These are phyloP conservation scores for Bombus ignitus DNA, from an alignment of 1,140 invertebrate genomes.

Conservation along the genomic window DNA sequence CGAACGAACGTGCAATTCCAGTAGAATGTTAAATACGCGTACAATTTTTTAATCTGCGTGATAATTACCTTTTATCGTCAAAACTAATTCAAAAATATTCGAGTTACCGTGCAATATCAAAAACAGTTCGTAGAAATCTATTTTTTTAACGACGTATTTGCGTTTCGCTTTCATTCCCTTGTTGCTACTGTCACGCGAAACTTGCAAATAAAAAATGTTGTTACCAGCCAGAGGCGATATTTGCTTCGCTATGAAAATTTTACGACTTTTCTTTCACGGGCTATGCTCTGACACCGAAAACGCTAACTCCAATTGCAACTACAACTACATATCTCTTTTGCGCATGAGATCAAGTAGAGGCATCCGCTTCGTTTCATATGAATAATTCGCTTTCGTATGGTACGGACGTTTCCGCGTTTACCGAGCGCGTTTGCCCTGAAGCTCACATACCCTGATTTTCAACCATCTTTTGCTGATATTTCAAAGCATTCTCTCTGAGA, in stretches of 20 bases:
- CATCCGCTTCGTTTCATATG: slow-evolving; percentile 15
- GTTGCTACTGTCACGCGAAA: neutral
- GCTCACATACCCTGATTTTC: neutral
- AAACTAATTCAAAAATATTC: no score
- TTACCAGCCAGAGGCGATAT: neutral
- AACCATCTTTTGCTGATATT: neutral
- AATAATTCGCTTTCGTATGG: slow-evolving; percentile 40
- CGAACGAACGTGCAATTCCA: neutral
- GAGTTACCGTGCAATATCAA: neutral
- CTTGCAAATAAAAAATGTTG: neutral
- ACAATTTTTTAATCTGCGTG: neutral
- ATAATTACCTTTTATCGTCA: no score
- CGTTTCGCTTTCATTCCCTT: neutral
- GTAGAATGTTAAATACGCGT: neutral
- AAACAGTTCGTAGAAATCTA: neutral
- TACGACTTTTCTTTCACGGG: neutral
- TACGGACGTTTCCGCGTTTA: slow-evolving; percentile 17
- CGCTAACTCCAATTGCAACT: neutral
- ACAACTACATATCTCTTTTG: neutral
- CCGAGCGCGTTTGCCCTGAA: neutral
- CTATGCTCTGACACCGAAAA: neutral
- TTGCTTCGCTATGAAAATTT: slow-evolving; percentile 13
- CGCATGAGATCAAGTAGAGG: neutral
- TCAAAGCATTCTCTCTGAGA: neutral
- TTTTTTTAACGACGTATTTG: neutral